These are phyloP conservation scores for Orycteropus afer DNA, from an alignment of 2,113 vertebrate genomes.

Conservation along the genomic window DNA sequence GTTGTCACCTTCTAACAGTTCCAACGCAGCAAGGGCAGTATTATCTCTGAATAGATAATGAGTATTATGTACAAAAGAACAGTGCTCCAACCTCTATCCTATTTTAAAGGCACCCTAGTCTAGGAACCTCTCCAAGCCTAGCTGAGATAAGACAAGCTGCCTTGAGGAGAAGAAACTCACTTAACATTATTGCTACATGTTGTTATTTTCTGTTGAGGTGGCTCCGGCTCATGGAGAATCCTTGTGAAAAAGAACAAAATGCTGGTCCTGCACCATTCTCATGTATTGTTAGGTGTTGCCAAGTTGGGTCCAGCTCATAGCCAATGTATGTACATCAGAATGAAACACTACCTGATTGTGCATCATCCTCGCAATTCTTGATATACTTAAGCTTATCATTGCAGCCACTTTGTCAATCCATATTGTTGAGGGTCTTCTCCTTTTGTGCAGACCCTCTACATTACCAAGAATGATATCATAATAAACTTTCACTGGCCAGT, in stretches of 20 bases:
- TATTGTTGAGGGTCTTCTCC: no score
- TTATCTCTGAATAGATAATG: constrained; percentile 32
- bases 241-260: background rate
- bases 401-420: no score
- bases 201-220: background rate
- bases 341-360: no score
- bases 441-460: no score
- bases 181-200: background rate
- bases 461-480: no score
- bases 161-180: background rate
- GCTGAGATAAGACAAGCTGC: background rate
- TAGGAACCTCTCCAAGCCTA: background rate
- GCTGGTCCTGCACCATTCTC: background rate
- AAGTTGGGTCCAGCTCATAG: no score
- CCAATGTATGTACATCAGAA: no score
- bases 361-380: background rate
- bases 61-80: background rate
- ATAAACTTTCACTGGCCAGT: no score
- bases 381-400: no score
- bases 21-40: background rate
- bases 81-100: background rate
- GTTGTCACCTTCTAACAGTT: constrained; percentile 41
- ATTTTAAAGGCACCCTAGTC: background rate
- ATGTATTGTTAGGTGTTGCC: no score
- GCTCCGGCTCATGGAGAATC: background rate